Percentiles rank a stretch among this genome's conserved stretches.
Evolutionary conservation across 2,113 vertebrate species (phyloP).

Genomic region (Calonectris borealis): DNA sequence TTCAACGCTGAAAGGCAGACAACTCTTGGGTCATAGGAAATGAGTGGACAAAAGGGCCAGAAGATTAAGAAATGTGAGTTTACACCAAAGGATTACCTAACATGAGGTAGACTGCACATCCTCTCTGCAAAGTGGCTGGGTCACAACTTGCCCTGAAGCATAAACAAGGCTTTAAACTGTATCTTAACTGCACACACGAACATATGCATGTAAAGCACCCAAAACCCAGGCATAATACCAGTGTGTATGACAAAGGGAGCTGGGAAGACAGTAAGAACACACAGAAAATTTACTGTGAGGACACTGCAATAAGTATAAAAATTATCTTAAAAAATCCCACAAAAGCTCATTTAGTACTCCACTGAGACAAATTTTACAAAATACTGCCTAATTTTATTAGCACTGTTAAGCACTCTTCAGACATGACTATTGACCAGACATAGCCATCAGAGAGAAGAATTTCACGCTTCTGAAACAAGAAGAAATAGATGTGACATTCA

Average conservation of each 20-base stretch:
- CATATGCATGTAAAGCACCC: accelerated
- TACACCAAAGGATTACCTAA: neutral
- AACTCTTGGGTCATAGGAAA: neutral
- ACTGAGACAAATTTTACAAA: neutral
- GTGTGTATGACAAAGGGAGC: neutral
- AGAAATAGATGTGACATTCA: neutral
- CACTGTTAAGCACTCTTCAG: neutral
- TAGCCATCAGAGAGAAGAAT: neutral
- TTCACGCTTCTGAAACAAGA: neutral
- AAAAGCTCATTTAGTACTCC: neutral
- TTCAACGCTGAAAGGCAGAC: neutral
- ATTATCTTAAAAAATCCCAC: neutral
- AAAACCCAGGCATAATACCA: neutral
- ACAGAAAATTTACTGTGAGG: neutral
- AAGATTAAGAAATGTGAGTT: neutral
- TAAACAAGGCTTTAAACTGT: neutral
- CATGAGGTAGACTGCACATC: neutral
- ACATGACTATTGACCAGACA: neutral
- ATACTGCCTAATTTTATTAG: neutral
- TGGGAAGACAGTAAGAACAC: neutral
- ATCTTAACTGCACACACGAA: neutral
- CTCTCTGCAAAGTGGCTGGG: neutral
- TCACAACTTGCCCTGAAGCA: neutral
- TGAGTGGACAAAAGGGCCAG: neutral
- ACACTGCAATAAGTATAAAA: neutral